Percentiles rank a stretch among this genome's conserved stretches.
Conservation (phyloP, 2,113 vertebrate species). For the Procavia capensis region DNA sequence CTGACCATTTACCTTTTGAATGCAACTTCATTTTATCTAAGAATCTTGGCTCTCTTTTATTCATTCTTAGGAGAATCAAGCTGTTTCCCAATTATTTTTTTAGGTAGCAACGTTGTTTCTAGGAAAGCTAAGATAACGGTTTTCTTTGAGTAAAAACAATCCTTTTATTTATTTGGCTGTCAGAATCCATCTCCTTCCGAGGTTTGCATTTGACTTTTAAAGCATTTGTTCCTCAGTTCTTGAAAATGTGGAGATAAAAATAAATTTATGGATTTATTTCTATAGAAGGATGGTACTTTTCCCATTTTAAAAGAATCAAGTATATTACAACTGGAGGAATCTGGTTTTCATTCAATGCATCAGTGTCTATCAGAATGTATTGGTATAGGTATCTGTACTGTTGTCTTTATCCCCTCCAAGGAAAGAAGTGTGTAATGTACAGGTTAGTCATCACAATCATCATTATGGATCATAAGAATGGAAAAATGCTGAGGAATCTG, state of each 20-base stretch:
- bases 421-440: background rate
- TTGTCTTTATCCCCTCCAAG: background rate
- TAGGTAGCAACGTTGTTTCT: conserved; percentile 34
- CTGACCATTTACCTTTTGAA: conserved; percentile 5
- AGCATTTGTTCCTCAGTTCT: background rate
- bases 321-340: background rate
- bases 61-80: conserved; percentile 53
- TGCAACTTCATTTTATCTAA: background rate
- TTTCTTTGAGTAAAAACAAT: conserved; percentile 56
- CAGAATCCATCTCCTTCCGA: background rate
- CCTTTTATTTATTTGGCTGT: conserved; percentile 45
- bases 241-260: conserved; percentile 44
- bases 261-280: background rate
- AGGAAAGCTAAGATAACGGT: background rate
- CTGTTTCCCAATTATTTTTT: conserved; percentile 6
- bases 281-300: background rate
- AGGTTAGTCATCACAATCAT: conserved; percentile 28
- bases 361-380: background rate
- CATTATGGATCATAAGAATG: background rate
- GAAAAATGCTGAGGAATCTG: conserved; percentile 19
- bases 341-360: background rate
- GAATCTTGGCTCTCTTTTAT: conserved; percentile 50
- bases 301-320: conserved; percentile 21
- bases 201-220: conserved; percentile 53
- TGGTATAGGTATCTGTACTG: background rate